Evolutionary conservation across 2,113 vertebrate species (phyloP), one percentile per base, ranked within the genome.

Genomic region (Ictalurus punctatus): DNA sequence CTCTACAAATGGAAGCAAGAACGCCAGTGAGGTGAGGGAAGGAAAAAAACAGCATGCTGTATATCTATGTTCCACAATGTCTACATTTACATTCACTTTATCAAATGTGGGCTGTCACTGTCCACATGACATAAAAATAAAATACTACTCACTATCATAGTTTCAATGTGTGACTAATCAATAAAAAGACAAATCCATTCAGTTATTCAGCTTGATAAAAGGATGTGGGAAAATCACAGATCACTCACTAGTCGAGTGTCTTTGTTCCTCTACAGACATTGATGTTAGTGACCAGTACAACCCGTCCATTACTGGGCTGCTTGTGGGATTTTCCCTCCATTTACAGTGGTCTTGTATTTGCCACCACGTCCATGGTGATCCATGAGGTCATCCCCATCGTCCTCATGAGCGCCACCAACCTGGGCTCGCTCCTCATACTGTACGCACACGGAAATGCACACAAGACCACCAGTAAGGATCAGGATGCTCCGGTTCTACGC

Each of bases 231-330:
- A 52, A 27, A 17, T n/a, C 23, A 37, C 37, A 52, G 4, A 19
- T 59, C 14, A 63, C 30, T 52, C 14, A 52, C 13, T 19, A 52
- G 0, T 56, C 40, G 30, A 82, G 25, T 3, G 23, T 12, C 37
- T 58, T 54, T 71, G 25, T 56, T 84, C 76, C 27, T 79, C 48
- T 58, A 52, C 88, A 96, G 96, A 94, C 93, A 0, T 76, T 96
- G 82, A 96, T 96, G 95, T 74, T 97, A 74, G 92, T 96, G 81
- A 95, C 94, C 93, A 95, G 94, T 91, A 96, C 96, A 21, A 96
- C 94, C 2, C 94, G 95, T 67, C 95, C 96, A 56, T 93, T 96
- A 85, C 91, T 97, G 91, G 95, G 95, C 48, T 97, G 96, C 69
- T 90, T 96, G 27, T 97, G 96, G 96, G 92, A 95, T 87, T 97